Evolutionary conservation across 2,797 vertebrate genomes (phyloP).

Genomic region (Onychomys leucogaster): DNA sequence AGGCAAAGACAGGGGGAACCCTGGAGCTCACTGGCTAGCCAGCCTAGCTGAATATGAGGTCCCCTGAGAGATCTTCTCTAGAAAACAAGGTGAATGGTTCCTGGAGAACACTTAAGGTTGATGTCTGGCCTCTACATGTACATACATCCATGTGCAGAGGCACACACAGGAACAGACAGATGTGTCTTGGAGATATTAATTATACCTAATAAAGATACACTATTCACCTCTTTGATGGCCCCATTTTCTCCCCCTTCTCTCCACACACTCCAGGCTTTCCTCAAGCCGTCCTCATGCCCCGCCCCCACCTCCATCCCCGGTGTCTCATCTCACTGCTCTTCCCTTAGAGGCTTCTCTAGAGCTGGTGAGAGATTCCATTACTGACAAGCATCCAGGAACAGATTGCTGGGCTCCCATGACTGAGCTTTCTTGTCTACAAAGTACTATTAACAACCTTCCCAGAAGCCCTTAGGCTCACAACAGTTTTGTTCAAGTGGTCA

Average conservation of each 20-base stretch:
- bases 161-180: neutral
- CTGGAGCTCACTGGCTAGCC: neutral
- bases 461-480: neutral
- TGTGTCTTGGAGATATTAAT: neutral
- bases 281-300: neutral
- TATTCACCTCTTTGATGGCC: neutral
- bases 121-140: neutral
- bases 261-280: neutral
- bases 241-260: neutral
- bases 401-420: neutral
- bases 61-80: neutral
- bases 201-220: neutral
- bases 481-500: neutral
- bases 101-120: neutral
- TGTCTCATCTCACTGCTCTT: neutral
- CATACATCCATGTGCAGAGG: no score
- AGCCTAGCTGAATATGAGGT: neutral
- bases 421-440: neutral
- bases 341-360: neutral
- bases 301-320: neutral
- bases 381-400: neutral
- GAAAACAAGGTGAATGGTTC: neutral
- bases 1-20: neutral
- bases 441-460: neutral
- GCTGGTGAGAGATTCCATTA: neutral